Conservation (phyloP, 2,797 vertebrate genomes). For the Takifugu rubripes region DNA sequence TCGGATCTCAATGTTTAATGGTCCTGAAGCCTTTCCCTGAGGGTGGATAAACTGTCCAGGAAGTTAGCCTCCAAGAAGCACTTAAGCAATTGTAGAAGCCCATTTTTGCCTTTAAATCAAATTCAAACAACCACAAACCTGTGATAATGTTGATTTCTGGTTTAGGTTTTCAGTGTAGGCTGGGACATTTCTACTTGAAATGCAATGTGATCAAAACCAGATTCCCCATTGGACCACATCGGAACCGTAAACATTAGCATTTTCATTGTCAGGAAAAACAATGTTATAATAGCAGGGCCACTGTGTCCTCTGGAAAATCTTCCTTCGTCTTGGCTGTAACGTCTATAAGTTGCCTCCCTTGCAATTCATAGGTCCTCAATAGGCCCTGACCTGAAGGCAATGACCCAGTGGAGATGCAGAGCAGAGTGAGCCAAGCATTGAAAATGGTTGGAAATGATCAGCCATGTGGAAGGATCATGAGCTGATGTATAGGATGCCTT, state of each 20-base stretch:
- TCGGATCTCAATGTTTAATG: too few species aligned
- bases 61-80: too few species aligned
- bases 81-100: too few species aligned
- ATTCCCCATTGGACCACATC: neutral
- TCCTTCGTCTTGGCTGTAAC: constrained; percentile 25
- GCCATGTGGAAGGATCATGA: constrained; percentile 57
- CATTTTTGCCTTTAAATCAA: too few species aligned
- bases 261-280: constrained; percentile 1
- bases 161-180: too few species aligned
- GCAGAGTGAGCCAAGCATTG: constrained; percentile 48
- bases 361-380: constrained; percentile 43
- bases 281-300: constrained; percentile 11
- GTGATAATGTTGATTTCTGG: too few species aligned
- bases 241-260: neutral
- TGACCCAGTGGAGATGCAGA: constrained; percentile 55
- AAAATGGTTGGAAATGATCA: constrained; percentile 55
- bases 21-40: too few species aligned
- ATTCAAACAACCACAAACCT: too few species aligned
- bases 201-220: too few species aligned
- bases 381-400: constrained; percentile 41
- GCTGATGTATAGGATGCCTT: constrained; percentile 37
- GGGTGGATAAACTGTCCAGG: too few species aligned
- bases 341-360: constrained; percentile 33
- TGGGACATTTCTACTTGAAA: too few species aligned
- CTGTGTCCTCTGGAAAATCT: constrained; percentile 5